Conservation (phyloP, 2,797 vertebrate species). For the Podarcis siculus region DNA sequence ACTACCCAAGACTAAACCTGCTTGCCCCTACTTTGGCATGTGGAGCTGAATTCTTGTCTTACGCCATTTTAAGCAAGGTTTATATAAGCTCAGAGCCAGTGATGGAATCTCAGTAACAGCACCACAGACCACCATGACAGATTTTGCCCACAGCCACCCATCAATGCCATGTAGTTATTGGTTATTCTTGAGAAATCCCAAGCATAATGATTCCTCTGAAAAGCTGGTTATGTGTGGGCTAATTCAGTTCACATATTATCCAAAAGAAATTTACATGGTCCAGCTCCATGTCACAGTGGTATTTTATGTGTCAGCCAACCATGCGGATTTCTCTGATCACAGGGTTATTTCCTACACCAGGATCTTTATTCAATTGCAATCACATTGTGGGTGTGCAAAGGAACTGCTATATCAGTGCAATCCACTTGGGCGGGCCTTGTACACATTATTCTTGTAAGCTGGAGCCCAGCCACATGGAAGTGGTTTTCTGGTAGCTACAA, state of each 20-base stretch:
- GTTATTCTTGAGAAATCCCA: neutral
- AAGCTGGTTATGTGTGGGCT: too few relatives aligned
- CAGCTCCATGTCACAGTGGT: neutral
- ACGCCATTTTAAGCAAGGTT: too few relatives aligned
- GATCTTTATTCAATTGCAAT: neutral
- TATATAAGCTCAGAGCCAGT: too few relatives aligned
- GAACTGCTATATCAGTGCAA: neutral
- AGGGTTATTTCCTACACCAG: neutral
- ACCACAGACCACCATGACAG: too few relatives aligned
- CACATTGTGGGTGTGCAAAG: neutral
- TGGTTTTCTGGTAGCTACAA: neutral
- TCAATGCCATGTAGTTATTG: neutral
- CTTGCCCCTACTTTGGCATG: too few relatives aligned
- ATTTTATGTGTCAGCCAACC: neutral
- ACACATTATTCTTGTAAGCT: neutral
- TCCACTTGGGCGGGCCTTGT: neutral
- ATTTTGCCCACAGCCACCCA: too few relatives aligned
- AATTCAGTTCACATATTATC: neutral
- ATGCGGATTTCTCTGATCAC: neutral
- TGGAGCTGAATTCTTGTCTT: too few relatives aligned
- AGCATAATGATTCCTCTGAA: neutral
- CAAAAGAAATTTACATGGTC: too few relatives aligned
- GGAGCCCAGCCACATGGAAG: neutral
- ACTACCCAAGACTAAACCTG: too few relatives aligned
- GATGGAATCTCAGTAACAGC: too few relatives aligned